Base-by-base conservation (phyloP, 2,113 vertebrate species). In the Dissostichus mawsoni region DNA sequence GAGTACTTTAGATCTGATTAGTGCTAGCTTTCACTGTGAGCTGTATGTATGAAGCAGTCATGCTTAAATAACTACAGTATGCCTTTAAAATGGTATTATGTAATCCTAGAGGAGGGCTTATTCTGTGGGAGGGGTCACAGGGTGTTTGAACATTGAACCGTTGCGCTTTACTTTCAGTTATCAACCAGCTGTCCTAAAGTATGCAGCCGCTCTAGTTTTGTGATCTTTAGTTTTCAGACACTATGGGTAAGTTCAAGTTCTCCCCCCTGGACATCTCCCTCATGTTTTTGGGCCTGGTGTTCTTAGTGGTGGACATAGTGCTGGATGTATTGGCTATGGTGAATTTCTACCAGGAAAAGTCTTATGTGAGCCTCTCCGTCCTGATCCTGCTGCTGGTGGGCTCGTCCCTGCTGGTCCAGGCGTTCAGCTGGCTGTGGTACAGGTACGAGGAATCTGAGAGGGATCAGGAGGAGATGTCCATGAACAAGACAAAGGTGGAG, bases 341-440 rank as follows among this genome's bases (percentile, higher is more conserved):
- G 18, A 4, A 44, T 4, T 90, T 95, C n/a, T 94, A 89, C 82
- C 58, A 48, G 20, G 87, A 93, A 0, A 6, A 25, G 20, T 78
- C 12, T 0, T 92, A 89, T 10, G 11, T 67, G 0, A 47, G 36
- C n/a, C 84, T 95, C 2, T 74, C 57, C 0, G 0, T 94, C 11
- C 69, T 94, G 83, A 29, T 94, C 6, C 51, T 90, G 0, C 66
- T 94, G 1, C 88, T 95, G 0, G 0, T 93, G 45, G 83, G 75
- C 51, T 92, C 93, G 7, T 93, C 93, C 0, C 41, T 87, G 0
- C 84, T 94, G 0, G 69, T 74, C 0, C 94, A 95, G 74, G 45
- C 67, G 2, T 95, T 56, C 90, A 95, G 94, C 87, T 94, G 89
- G 90, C 61, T 93, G 2, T 95, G 90, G 89, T 94, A 92, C 51